Evolutionary conservation across 1,140 invertebrate species (phyloP), one percentile per base, ranked within the genome.

Genomic region (Calephelis virginiensis): DNA sequence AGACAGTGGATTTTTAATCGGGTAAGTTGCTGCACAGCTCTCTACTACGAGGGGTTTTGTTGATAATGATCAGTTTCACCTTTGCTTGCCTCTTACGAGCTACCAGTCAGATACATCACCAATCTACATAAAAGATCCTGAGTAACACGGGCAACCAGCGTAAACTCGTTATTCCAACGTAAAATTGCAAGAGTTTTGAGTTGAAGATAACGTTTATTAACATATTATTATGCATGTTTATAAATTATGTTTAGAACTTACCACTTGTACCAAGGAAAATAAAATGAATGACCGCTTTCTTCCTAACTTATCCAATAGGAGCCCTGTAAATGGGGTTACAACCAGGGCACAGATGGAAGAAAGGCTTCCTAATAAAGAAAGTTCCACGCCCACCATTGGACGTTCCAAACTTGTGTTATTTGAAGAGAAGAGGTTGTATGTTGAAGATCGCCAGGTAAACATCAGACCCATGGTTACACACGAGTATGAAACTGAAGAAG

Each of bases 391-490:
- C 1, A 68, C 74, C 81, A 83, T 83, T 0, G 78, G 78, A 8
- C 81, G 61, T 49, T 79, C 53, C 0, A 85, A 66, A 0, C 77
- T 77, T 6, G 83, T 85, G 62, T 81, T 78, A 9, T 67, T 62
- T n/a, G 83, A 85, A 6, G 70, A 61, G 70, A 85, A 85, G 9
- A 82, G 73, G 5, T 67, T 61, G 0, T 77, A 64, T 0, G 81
- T 83, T 10, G 75, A 76, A 0, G 83, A 83, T 13, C 81, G 83
- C 80, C 78, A 80, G 1, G 75, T 68, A 48, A 73, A 78, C 28
- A 77, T 73, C 0, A 82, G 12, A 0, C 77, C 77, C 48, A 80
- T 65, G 40, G 59, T 75, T 14, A 75, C 40, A 53, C 73, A 75
- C 11, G 71, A 62, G n/a, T 66, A 74, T 45, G 69, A 73, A 56